Evolutionary conservation across 2,888 invertebrate genomes (phyloP).

Genomic region (Drosophila picticornis): DNA sequence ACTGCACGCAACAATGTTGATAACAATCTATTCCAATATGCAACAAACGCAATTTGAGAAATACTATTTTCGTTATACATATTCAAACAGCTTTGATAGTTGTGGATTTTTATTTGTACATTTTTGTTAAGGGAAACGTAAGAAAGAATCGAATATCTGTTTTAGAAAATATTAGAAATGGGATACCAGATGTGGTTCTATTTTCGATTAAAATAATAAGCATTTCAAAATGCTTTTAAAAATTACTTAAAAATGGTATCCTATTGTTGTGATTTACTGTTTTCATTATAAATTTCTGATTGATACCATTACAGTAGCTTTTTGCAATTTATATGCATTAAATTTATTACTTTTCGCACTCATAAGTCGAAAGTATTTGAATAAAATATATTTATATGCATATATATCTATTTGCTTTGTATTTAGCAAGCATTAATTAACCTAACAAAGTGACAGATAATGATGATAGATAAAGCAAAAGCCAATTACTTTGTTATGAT

Average conservation of each 20-base stretch:
- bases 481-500: neutral
- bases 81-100: neutral
- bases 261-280: neutral
- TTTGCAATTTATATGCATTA: neutral
- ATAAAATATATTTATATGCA: neutral
- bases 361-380: neutral
- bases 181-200: fast-evolving
- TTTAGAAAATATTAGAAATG: neutral
- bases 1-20: slow-evolving; percentile 6
- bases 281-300: neutral
- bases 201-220: neutral
- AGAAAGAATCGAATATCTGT: neutral
- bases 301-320: neutral
- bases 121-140: neutral
- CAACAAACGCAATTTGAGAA: neutral
- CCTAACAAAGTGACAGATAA: neutral
- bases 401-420: neutral
- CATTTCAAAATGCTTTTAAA: neutral
- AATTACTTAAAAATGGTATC: too few species aligned
- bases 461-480: neutral
- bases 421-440: neutral
- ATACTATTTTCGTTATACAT: neutral
- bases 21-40: slow-evolving; percentile 1
- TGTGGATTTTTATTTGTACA: neutral
- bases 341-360: neutral